Base-by-base conservation (phyloP, 2,113 vertebrate species). In the Erinaceus europaeus region DNA sequence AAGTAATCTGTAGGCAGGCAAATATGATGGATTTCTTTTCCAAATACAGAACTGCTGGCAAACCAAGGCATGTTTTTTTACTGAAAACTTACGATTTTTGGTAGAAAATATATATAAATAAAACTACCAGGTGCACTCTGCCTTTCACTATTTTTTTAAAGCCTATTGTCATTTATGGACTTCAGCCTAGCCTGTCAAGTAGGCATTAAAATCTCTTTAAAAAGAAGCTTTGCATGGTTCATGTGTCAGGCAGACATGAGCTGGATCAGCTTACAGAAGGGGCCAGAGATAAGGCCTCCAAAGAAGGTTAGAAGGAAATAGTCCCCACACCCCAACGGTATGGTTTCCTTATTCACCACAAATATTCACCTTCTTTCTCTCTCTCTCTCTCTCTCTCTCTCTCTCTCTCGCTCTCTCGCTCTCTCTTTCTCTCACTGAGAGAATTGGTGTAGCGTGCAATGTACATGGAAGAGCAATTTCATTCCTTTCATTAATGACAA, bases 201-300 rank as follows among this genome's bases (percentile, higher is more conserved):
- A 89, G 36, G 71, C 90, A 84, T 94, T 89, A 94, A 91, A 75
- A 91, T 75, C 84, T 84, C 94, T 88, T 90, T 40, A 57, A 67
- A 94, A 93, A 81, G 82, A 59, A 82, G 76, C 61, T 95, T 88
- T 94, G 95, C 53, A 65, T 82, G 79, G 93, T 92, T 96, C 95
- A 77, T 93, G 71, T 96, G 90, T 96, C 95, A 95, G 86, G 79
- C 86, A 52, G 61, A 82, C 93, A 83, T 77, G 92, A 94, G 78
- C 85, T 84, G 93, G 92, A 92, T 95, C 89, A 80, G 91, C 55
- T 96, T 96, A 93, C 95, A 97, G 93, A 91, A 85, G 86, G 92
- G 95, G 96, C 96, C 93, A 93, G 92, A 95, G 96, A 96, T 93
- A 96, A 96, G 93, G 89, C 75, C 80, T 84, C 78, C 83, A 87